These are phyloP conservation scores for Epicauta chinensis DNA, from an alignment of 1,140 invertebrate genomes.

Conservation along the genomic window DNA sequence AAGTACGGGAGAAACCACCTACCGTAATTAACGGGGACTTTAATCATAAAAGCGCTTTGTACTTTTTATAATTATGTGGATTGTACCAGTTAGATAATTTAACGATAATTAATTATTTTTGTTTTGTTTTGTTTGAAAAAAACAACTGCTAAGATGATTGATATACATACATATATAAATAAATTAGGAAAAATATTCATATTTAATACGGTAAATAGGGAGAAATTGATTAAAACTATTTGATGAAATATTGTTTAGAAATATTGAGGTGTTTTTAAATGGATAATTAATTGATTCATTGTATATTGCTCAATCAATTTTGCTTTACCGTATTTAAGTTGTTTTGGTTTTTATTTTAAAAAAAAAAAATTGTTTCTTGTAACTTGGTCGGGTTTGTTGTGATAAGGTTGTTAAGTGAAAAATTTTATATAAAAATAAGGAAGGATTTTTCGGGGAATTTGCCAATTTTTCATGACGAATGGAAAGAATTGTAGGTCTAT, in stretches of 20 bases:
- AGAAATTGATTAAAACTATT: conserved; percentile 1
- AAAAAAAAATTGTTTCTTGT: too few species aligned
- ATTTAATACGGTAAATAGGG: conserved; percentile 1
- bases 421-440: conserved; percentile 23
- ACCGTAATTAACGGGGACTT: conserved; percentile 11
- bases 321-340: conserved; percentile 27
- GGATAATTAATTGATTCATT: conserved; percentile 30
- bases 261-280: conserved; percentile 36
- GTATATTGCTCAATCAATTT: conserved; percentile 39
- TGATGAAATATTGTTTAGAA: conserved; percentile 37
- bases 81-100: conserved; percentile 36
- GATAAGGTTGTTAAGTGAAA: conserved; percentile 18
- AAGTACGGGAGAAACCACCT: conserved; percentile 3
- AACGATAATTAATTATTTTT: conserved; percentile 38
- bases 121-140: too few species aligned
- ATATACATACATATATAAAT: too few species aligned
- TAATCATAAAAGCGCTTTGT: conserved; percentile 33
- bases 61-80: conserved; percentile 42
- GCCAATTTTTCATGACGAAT: conserved; percentile 43
- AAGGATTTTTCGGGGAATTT: conserved; percentile 26
- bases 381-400: conserved; percentile 26
- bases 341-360: too few species aligned
- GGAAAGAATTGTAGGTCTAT: conserved; percentile 46
- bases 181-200: too few species aligned
- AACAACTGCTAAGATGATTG: too few species aligned